Evolutionary conservation across 1,140 invertebrate species (phyloP).

Genomic region (Copidosoma floridanum): DNA sequence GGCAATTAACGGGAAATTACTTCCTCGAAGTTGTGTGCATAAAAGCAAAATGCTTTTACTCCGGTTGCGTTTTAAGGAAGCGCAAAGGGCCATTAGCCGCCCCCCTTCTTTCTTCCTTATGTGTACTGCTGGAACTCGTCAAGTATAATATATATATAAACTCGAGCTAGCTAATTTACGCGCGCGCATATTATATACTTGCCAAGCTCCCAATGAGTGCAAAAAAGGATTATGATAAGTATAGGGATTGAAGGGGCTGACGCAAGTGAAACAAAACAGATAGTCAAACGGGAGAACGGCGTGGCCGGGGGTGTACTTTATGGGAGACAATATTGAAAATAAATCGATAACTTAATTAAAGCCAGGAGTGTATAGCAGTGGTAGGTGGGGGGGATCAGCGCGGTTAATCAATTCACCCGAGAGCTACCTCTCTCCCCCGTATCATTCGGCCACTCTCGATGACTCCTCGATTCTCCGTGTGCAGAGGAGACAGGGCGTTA

Average conservation of each 20-base stretch:
- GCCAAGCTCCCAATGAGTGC: too few species aligned
- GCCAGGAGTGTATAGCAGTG: constrained; percentile 22
- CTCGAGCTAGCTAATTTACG: constrained; percentile 16
- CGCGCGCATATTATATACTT: too few species aligned
- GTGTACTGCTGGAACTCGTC: too few species aligned
- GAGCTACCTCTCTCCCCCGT: background rate
- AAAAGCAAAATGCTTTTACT: constrained; percentile 21
- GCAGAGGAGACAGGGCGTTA: too few species aligned
- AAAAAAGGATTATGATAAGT: too few species aligned
- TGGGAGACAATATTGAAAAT: constrained; percentile 45
- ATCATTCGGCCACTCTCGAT: background rate
- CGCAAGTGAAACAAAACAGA: background rate
- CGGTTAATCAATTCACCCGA: constrained; percentile 47
- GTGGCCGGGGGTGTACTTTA: constrained; percentile 28
- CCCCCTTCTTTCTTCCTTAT: background rate
- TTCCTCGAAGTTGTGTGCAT: constrained; percentile 23
- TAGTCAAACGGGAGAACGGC: constrained; percentile 3
- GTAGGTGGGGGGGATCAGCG: constrained; percentile 20
- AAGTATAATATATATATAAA: too few species aligned
- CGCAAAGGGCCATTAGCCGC: constrained; percentile 17
- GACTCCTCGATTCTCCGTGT: background rate
- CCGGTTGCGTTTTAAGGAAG: constrained; percentile 20
- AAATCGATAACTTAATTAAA: constrained; percentile 55
- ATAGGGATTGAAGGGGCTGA: too few species aligned
- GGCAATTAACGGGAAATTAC: constrained; percentile 27